Evolutionary conservation across 2,113 vertebrate species (phyloP), one percentile per base, ranked within the genome.

Genomic region (Sciurus niger): DNA sequence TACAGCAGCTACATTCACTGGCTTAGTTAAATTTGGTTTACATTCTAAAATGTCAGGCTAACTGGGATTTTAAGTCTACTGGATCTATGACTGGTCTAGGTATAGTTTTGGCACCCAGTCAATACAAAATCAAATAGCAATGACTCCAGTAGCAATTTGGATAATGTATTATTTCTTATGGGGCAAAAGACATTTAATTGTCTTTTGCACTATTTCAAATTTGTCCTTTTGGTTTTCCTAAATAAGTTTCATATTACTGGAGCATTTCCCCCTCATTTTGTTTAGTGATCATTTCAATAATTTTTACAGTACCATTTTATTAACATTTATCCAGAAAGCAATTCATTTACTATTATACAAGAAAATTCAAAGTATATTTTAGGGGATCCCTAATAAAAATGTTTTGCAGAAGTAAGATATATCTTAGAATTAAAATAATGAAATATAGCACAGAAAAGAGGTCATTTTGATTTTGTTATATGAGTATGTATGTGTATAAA

Each of bases 11-110:
- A 92, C 53, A 77, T 13, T 68, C 32, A 80, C 2, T 82, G 11
- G 5, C 34, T 83, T 20, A 84, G 14, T 28, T 72, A 46, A 86
- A n/a, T 18, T 68, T 63, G 78, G 43, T 58, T 84, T 80, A 68
- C 17, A 14, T 84, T 85, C 58, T 84, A 28, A 95, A 80, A 88
- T 94, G 18, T 92, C 63, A 95, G 58, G 7, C 37, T 76, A 87
- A 34, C 28, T 84, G 34, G 34, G 34, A 60, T 18, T 37, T 17
- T 67, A 73, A 74, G 28, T 4, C 2, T 84, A 22, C 12, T 25
- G 14, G 4, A 80, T 79, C 1, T 76, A 89, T 0, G 76, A 22
- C 2, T 55, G 18, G 32, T 53, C 14, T 48, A 79, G 83, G 40
- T 53, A 40, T 32, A 32, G 7, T n/a, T 96, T 43, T 37, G 16